Percentiles rank a stretch among this genome's conserved stretches.
These are phyloP conservation scores for Eristalis pertinax DNA, from an alignment of 2,888 invertebrate species.

Conservation along the genomic window DNA sequence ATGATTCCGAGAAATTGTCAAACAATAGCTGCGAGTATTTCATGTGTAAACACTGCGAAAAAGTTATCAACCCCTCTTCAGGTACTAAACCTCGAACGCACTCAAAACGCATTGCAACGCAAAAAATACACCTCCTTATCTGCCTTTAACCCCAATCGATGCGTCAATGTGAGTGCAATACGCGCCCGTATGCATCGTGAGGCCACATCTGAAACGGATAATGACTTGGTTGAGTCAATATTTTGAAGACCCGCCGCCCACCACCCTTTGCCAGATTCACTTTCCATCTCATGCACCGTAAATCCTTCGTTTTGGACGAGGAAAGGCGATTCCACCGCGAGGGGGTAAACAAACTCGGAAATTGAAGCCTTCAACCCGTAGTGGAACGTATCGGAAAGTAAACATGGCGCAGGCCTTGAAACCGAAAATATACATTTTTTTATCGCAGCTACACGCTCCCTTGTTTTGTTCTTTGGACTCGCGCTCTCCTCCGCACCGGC, in stretches of 20 bases:
- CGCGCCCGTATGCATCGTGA: constrained; percentile 1
- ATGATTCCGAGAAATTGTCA: constrained; percentile 48
- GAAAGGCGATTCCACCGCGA: neutral
- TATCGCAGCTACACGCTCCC: constrained; percentile 40
- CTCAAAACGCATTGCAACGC: constrained; percentile 34
- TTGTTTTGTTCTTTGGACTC: neutral
- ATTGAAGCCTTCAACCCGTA: constrained; percentile 58
- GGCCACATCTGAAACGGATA: neutral
- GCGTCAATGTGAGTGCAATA: constrained; percentile 19
- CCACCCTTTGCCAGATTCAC: constrained; percentile 1
- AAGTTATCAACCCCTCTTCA: constrained; percentile 48
- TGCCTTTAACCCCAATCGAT: constrained; percentile 35
- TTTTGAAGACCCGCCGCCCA: constrained; percentile 26
- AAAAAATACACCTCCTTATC: constrained; percentile 43
- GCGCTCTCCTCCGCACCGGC: neutral
- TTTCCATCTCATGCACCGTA: constrained; percentile 14
- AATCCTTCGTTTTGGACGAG: constrained; percentile 38
- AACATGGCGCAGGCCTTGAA: constrained; percentile 57
- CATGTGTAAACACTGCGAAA: constrained; percentile 43
- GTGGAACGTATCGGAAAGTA: constrained; percentile 56
- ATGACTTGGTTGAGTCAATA: constrained; percentile 47
- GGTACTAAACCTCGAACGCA: constrained; percentile 34
- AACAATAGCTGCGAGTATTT: constrained; percentile 43
- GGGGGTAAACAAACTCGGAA: constrained; percentile 52
- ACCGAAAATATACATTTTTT: constrained; percentile 57